Base-by-base conservation (phyloP, 2,888 invertebrate species). In the Trimorus sp. region DNA sequence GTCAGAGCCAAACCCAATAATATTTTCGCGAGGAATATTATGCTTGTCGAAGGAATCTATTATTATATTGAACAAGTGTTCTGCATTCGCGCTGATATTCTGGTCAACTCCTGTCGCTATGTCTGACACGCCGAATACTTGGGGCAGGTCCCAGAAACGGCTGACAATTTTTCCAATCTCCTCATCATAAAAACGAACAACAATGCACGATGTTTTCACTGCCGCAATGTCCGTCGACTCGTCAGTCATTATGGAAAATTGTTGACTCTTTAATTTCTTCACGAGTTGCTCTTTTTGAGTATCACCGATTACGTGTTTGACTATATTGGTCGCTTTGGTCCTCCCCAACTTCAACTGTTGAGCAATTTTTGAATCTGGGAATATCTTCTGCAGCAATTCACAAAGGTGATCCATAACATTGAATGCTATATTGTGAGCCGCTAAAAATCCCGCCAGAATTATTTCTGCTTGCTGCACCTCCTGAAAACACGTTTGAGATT, bases 171-270 rank as follows among this genome's bases (percentile, higher is more conserved):
- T 48, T 36, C 78, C 59, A 11, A 6, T 2, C 9, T 48, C 42
- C 38, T 14, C 15, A 48, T 83, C 78, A 37, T 70, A 77, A 45
- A 60, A 84, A 42, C 79, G 60, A 0, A 84, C 82, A 60, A 82
- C 63, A 36, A 81, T 51, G 40, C 79, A 84, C 38, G 40, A 45
- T 9, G 63, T 74, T 68, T 83, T 77, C n/a, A 69, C 54, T 4
- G 66, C 40, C 11, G 79, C 63, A 37, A 83, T 81, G 14, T 81
- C 79, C 8, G 84, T 84, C 3, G 75, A 74, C 53, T 80, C 81
- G 14, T 83, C 77, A n/a, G 53, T 66, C 38, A 78, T 58, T 9
- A 84, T 70, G 0, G 71, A 76, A 58, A 84, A 83, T 62, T 74
- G 69, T 3, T 4, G 16, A 16, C 7, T 45, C 12, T 58, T 70